A percentile compares a stretch with the other conserved stretches of the same genome.
Evolutionary conservation across 2,113 vertebrate species (phyloP).

Genomic region (Brachyhypopomus gauderio): DNA sequence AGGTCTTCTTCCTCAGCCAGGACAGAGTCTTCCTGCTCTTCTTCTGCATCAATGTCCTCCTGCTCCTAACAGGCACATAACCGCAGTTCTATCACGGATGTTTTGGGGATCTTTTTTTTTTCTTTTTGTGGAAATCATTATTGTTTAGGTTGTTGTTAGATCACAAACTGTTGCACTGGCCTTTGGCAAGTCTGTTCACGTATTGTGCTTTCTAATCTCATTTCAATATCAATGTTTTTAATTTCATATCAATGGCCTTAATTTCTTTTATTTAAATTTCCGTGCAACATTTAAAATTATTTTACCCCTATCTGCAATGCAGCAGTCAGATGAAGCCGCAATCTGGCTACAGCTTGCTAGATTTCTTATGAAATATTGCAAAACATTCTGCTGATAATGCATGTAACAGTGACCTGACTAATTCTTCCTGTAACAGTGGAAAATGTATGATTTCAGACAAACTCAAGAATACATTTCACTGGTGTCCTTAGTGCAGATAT

Average conservation of each 20-base stretch:
- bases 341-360: neutral
- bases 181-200: too few species aligned
- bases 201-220: too few species aligned
- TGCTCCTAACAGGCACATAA: constrained; percentile 75
- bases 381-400: neutral
- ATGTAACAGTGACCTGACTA: neutral
- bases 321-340: too few species aligned
- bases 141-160: too few species aligned
- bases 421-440: constrained; percentile 14
- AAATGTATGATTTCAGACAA: neutral
- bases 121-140: neutral
- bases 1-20: constrained; percentile 89
- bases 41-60: constrained; percentile 87
- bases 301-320: too few species aligned
- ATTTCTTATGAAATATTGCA: neutral
- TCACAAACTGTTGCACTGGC: too few species aligned
- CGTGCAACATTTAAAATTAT: too few species aligned
- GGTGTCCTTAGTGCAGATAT: neutral
- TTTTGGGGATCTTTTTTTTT: neutral
- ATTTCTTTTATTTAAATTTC: too few species aligned
- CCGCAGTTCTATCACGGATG: too few species aligned
- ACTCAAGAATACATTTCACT: neutral
- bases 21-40: constrained; percentile 86
- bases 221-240: too few species aligned
- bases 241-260: too few species aligned